These are phyloP conservation scores for Nixonia krombeini DNA, from an alignment of 1,140 invertebrate species.

Conservation along the genomic window DNA sequence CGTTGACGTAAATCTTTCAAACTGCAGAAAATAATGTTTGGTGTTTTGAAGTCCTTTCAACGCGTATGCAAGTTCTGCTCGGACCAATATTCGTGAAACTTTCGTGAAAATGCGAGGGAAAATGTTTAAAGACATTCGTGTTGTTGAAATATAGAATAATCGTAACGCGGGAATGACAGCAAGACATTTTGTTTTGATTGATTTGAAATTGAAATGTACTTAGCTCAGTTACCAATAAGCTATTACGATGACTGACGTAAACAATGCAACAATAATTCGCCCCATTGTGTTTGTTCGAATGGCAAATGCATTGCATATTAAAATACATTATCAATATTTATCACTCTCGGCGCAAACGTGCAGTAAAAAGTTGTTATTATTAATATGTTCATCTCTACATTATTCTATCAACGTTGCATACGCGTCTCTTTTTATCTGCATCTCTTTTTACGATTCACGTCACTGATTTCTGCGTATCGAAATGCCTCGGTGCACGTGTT, in stretches of 20 bases:
- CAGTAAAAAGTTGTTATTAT: constrained; percentile 14
- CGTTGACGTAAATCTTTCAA: too few relatives aligned
- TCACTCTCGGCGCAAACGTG: not conserved
- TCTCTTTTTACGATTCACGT: constrained; percentile 1
- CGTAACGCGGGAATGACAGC: not conserved
- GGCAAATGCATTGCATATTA: constrained; percentile 20
- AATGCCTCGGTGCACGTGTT: not conserved
- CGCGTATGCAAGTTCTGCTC: too few relatives aligned
- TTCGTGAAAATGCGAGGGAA: not conserved
- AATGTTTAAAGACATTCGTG: too few relatives aligned
- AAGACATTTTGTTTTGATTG: not conserved
- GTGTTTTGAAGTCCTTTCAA: too few relatives aligned
- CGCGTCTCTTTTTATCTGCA: not conserved
- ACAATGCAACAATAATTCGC: constrained; percentile 5
- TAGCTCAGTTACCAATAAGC: not conserved
- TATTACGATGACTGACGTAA: constrained; percentile 27
- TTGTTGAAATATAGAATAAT: too few relatives aligned
- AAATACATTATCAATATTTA: constrained; percentile 31
- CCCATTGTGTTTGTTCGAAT: constrained; percentile 2
- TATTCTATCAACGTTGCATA: not conserved
- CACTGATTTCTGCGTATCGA: not conserved
- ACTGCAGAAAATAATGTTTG: too few relatives aligned
- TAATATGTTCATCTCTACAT: constrained; percentile 9
- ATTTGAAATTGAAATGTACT: constrained; percentile 4
- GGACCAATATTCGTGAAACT: too few relatives aligned